Base-by-base conservation (phyloP, 1,140 invertebrate species). In the Dendroctonus ponderosae region DNA sequence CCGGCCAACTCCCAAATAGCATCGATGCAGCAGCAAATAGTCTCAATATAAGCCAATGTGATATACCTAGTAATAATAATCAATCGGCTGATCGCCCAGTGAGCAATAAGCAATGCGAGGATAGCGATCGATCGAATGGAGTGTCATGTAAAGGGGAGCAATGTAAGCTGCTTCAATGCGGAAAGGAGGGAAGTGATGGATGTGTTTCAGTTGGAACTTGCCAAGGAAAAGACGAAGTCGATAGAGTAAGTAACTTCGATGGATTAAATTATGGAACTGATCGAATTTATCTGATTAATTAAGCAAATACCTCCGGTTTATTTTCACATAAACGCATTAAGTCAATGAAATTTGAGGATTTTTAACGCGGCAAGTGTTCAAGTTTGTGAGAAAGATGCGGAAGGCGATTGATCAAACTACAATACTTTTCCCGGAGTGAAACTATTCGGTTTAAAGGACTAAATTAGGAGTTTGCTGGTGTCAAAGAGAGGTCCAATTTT, bases 91-190 rank as follows among this genome's bases (percentile, higher is more conserved):
- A 62, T 44, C n/a, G 38, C 3, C 51, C 38, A 63, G 39, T 44
- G 54, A 63, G 52, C 58, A 40, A 40, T 50, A 65, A 57, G 53
- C 62, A 65, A 49, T 49, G 50, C 39, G 56, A 66, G 46, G 39
- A 60, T 43, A 60, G 48, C 57, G 52, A 58, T 66, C 58, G 7
- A n/a, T 51, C 48, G n/a, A 38, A 46, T 15, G 42, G 14, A 39
- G 11, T 38, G 3, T 9, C 14, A 37, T 67, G 65, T 26, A 67
- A 61, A 9, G 65, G 58, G 4, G 65, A 67, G 39, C 57, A 67
- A 37, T 67, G 65, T 40, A 67, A 67, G 39, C 49, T 67, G 58
- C 48, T 67, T 38, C 57, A 60, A 38, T 67, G 65, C 50, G 65
- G 65, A 7, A 60, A 53, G 14, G 51, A 53, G 9, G 58, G 37